Percentiles rank a stretch among this genome's conserved stretches.
Evolutionary conservation across 2,113 vertebrate genomes (phyloP).

Genomic region (Leptobrachium leishanense): DNA sequence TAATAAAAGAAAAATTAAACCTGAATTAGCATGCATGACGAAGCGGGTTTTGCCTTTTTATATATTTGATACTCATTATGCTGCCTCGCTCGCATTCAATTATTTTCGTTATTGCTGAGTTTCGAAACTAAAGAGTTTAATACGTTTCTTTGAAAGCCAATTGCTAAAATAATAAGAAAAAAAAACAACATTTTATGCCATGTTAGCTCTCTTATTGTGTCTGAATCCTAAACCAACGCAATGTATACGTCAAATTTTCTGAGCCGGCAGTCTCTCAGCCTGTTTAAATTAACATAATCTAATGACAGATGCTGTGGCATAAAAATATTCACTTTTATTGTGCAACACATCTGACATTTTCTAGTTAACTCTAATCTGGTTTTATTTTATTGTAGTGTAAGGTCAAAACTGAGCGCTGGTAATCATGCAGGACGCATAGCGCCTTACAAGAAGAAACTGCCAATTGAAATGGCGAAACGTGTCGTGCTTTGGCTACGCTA

Average conservation of each 20-base stretch:
- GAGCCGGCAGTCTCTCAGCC: slow-evolving; percentile 4
- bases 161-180: neutral
- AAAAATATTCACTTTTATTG: slow-evolving; percentile 28
- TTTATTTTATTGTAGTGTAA: slow-evolving; percentile 28
- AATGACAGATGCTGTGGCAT: slow-evolving; percentile 15
- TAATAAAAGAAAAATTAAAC: slow-evolving; percentile 32
- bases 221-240: slow-evolving; percentile 10
- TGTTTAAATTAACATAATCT: slow-evolving; percentile 28
- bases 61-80: slow-evolving; percentile 46
- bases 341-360: slow-evolving; percentile 31
- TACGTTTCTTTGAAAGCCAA: slow-evolving; percentile 36
- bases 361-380: slow-evolving; percentile 28
- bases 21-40: slow-evolving; percentile 43
- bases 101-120: slow-evolving; percentile 33
- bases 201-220: slow-evolving; percentile 11
- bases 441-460: neutral
- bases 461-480: neutral
- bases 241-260: neutral
- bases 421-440: slow-evolving; percentile 33
- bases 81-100: slow-evolving; percentile 17
- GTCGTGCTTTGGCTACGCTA: neutral
- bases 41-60: slow-evolving; percentile 37
- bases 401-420: slow-evolving; percentile 22
- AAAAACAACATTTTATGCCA: slow-evolving; percentile 20
- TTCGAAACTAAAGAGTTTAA: slow-evolving; percentile 34